Percentiles rank a stretch among this genome's conserved stretches.
Evolutionary conservation across 2,888 invertebrate genomes (phyloP).

Genomic region (Archips crataeganus): DNA sequence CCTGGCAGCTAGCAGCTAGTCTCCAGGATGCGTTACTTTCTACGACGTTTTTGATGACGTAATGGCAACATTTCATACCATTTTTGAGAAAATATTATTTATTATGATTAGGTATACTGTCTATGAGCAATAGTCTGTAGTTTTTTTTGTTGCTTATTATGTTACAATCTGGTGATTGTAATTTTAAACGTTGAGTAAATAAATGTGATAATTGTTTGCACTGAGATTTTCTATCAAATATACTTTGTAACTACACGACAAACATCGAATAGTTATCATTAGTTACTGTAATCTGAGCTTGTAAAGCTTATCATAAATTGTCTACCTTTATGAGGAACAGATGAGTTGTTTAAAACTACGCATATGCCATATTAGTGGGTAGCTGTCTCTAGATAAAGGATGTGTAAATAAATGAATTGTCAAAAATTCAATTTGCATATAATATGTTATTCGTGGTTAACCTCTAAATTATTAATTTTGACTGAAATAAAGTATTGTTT

Average conservation of each 20-base stretch:
- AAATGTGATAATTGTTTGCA: background rate
- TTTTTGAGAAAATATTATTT: background rate
- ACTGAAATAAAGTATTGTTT: no score
- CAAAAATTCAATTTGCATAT: no score
- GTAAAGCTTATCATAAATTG: background rate
- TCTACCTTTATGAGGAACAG: background rate
- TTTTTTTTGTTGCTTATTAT: background rate
- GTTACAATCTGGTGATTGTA: background rate
- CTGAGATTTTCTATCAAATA: background rate
- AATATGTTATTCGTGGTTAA: no score
- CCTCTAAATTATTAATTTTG: no score
- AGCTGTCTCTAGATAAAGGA: no score
- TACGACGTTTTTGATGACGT: no score
- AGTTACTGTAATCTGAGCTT: background rate
- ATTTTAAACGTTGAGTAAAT: background rate
- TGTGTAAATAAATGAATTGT: no score
- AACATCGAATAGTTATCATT: conserved; percentile 2
- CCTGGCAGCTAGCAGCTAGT: no score
- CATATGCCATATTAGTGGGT: no score
- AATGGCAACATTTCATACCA: no score
- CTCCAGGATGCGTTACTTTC: no score
- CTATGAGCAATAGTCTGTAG: background rate
- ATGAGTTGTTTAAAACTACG: background rate
- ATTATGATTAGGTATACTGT: background rate
- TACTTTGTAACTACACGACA: background rate